Evolutionary conservation across 2,888 invertebrate species (phyloP), one percentile per base, ranked within the genome.

Genomic region (Aphelenchoides bicaudatus): DNA sequence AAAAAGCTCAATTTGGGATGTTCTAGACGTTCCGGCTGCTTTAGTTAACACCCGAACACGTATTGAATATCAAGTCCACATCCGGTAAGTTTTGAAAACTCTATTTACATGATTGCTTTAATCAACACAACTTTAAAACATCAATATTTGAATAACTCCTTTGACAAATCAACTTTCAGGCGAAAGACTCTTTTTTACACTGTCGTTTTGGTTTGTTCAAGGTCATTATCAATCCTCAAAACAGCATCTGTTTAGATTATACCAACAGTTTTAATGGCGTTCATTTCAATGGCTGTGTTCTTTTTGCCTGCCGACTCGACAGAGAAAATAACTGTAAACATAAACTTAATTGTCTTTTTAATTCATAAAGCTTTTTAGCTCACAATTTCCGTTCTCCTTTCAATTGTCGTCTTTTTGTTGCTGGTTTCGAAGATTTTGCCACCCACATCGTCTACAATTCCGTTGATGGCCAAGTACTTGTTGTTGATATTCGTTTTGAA

Each of bases 401-500:
- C 98, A 81, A 87, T 98, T 84, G 96, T 96, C 83, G 98, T 98
- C 86, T 98, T 98, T 83, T 86, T 98, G 81, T 84, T 98, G 80
- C 87, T 98, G 74, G 94, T 98, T 66, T 94, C 96, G 68, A 98
- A 98, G 84, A 98, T 99, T 82, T 86, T 99, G 71, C 98, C 98
- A 67, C 98, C 96, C 56, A 96, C 96, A 1, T 96, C 96, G 51
- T 86, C 94, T 67, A 94, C 94, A 79, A 86, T 98, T 79, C 98
- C 98, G 56, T 74, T 84, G 55, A 70, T 67, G 61, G 94, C 96
- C 82, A 98, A 96, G 84, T 98, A 98, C 83, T 86, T 99, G 71
- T 86, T 99, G 56, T 96, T 99, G 83, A 99, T 98, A 58, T 98
- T 98, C 84, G 93, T 98, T 1, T 94, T 98, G 91, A 98, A 98